These are phyloP conservation scores for Bruchidius siliquastri DNA, from an alignment of 2,888 invertebrate species.

Conservation along the genomic window DNA sequence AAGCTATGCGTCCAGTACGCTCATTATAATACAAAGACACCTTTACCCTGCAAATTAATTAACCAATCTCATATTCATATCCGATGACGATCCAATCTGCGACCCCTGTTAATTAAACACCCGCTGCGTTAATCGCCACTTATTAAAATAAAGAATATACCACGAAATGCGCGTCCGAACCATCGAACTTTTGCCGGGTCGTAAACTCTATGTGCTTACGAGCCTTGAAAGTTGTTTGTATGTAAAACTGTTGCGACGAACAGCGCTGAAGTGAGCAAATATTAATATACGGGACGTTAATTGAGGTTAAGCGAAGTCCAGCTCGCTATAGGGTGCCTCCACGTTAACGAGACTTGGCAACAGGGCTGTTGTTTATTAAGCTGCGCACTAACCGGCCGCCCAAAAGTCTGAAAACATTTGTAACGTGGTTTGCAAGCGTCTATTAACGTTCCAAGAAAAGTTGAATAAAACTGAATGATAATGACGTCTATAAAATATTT, in stretches of 20 bases:
- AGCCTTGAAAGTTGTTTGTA: slow-evolving; percentile 5
- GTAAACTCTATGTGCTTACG: background rate
- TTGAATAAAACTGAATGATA: no score
- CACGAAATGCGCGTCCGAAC: background rate
- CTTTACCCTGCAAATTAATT: background rate
- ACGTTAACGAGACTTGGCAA: slow-evolving; percentile 6
- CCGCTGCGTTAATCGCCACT: background rate
- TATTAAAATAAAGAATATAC: background rate
- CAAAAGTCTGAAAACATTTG: no score
- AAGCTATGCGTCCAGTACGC: no score
- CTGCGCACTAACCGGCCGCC: slow-evolving; percentile 11
- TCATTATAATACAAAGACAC: background rate
- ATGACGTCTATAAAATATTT: no score
- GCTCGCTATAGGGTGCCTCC: background rate
- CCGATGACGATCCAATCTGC: background rate
- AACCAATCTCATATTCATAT: background rate
- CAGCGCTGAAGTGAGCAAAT: slow-evolving; percentile 20
- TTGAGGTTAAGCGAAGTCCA: slow-evolving; percentile 18
- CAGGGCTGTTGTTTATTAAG: slow-evolving; percentile 7
- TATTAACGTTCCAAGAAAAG: no score
- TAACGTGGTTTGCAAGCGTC: no score
- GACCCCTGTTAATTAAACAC: background rate
- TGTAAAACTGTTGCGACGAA: slow-evolving; percentile 28
- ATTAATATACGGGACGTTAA: slow-evolving; percentile 21
- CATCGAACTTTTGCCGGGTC: background rate